These are phyloP conservation scores for Melieria crassipennis DNA, from an alignment of 2,888 invertebrate species.

Conservation along the genomic window DNA sequence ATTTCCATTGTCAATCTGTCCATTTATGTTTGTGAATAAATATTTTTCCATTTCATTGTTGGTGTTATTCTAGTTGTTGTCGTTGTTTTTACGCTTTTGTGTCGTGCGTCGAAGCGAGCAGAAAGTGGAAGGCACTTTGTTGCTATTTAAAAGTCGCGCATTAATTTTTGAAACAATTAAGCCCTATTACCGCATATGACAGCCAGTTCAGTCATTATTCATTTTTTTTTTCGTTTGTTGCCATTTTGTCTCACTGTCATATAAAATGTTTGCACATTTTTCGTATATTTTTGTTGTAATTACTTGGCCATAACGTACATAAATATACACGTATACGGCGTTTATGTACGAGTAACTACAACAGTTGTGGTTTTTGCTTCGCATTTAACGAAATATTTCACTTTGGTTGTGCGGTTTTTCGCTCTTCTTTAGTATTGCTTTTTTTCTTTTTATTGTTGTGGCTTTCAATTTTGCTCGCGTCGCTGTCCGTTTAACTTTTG, in stretches of 20 bases:
- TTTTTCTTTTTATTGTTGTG: too few species aligned
- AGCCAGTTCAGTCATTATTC: not conserved
- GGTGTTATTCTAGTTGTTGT: too few species aligned
- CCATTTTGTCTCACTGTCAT: not conserved
- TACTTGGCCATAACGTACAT: not conserved
- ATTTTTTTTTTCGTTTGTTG: too few species aligned
- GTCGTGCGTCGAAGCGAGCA: too few species aligned
- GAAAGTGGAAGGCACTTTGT: not conserved
- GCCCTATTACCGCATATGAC: constrained; percentile 1
- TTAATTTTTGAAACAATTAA: constrained; percentile 18
- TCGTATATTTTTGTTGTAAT: too few species aligned
- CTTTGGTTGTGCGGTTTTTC: too few species aligned
- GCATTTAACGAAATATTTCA: too few species aligned
- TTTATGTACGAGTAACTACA: too few species aligned
- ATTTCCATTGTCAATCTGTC: not conserved
- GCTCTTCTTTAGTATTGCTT: too few species aligned
- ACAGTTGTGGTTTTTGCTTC: too few species aligned
- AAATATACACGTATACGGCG: not conserved
- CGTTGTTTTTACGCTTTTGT: too few species aligned
- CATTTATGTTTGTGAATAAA: not conserved
- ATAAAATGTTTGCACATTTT: not conserved
- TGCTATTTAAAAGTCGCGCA: not conserved
- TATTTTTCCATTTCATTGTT: not conserved
- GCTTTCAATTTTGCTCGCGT: not conserved
- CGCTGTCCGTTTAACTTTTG: not conserved